Base-by-base conservation (phyloP, 2,113 vertebrate species). In the Pollimyrus isidori region DNA sequence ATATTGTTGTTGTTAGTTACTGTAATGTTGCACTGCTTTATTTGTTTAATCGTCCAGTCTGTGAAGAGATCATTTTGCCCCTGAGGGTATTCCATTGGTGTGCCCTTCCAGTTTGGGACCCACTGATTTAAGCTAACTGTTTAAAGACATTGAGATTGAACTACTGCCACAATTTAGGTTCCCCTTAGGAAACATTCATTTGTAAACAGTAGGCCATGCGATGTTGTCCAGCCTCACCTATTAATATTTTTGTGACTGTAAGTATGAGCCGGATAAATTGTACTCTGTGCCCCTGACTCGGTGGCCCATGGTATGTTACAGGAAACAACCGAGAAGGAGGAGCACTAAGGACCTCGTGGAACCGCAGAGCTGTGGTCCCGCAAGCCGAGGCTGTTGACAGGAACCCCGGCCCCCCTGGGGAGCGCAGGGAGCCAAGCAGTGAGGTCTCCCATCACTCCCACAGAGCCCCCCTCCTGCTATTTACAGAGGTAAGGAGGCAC, bases 381-480 rank as follows among this genome's bases (percentile, higher is more conserved):
- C 17, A n/a, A 13, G 30, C 65, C 17, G 1, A 56, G 87, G 49
- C 80, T 11, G 3, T 3, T 23, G 84, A 42, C 23, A 56, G 85
- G 52, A 7, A 83, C 87, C 48, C 53, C 4, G 45, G 83, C 86
- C 4, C 76, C 53, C 15, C 76, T 15, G 26, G 89, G 91, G 93
- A 19, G 86, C 3, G 30, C 9, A 35, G 39, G 30, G 50, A 1
- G 26, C 50, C 49, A 91, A 62, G 87, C 13, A 88, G 90, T 65
- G 93, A 91, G 48, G 82, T 48, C 30, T 89, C 92, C 86, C 90
- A 90, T 53, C 91, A 93, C 90, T 92, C 91, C 10, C 52, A 62
- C 19, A 93, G n/a, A 48, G 95, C 96, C 90, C 96, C 96, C 6
- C 88, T 96, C 88, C 93, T 95, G 90, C 91, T 97, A 87, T 93